Evolutionary conservation across 2,113 vertebrate species (phyloP), one percentile per base, ranked within the genome.

Genomic region (Mionectes macconnelli): DNA sequence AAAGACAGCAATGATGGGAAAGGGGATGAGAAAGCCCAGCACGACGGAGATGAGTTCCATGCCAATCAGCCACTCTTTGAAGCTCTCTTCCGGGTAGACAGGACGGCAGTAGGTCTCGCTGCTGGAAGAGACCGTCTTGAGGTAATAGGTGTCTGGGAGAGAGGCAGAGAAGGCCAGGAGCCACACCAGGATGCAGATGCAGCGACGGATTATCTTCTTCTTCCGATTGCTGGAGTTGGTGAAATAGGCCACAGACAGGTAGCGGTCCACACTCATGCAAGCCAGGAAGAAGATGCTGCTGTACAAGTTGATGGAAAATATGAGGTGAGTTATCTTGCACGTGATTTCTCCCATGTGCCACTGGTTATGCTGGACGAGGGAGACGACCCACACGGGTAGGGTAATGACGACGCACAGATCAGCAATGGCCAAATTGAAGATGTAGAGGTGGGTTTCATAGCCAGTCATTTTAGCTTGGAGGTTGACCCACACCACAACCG

Each of bases 201-300:
- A 52, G 13, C 98, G 97, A 8, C 99, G 98, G 30, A 94, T 88
- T 50, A 96, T 73, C 97, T 98, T 98, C 98, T 98, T 99, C 91
- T 94, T 95, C 57, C 70, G 64, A 87, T 94, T 95, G 20, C 97
- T 90, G 31, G 98, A 96, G 68, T 94, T 89, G 40, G 96, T 92
- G 49, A 98, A 98, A 63, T 96, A 94, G 39, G 96, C 97, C 31
- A 99, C 94, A 0, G 98, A 98, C 39, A 99, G 97, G 93, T 99
- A 99, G 69, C 99, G 99, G 96, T 99, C 99, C 88, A 99, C 98
- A 3, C 99, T 99, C 99, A 99, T 99, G 97, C 99, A 99, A 0
- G 98, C 96, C 55, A 99, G 98, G 97, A 99, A 99, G 97, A 99
- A 99, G 98, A 99, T 99, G 97, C 99, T 99, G 90, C 99, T 85